Conservation (phyloP, 2,113 vertebrate species). For the Elgaria multicarinata region DNA sequence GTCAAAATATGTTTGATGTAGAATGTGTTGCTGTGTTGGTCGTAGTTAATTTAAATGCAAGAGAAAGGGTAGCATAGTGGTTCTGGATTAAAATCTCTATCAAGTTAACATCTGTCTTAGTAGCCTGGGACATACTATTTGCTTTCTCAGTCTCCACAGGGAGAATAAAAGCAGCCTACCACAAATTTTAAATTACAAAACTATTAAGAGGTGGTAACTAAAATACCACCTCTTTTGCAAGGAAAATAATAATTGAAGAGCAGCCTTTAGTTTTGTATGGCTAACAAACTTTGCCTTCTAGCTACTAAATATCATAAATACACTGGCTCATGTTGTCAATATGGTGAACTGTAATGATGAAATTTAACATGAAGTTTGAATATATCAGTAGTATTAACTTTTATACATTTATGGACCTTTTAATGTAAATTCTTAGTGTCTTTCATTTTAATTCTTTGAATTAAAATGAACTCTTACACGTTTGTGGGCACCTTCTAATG, state of each 20-base stretch:
- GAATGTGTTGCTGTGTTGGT: neutral
- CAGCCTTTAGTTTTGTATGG: neutral
- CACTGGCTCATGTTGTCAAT: slow-evolving; percentile 6
- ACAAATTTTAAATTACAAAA: neutral
- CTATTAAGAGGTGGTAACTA: neutral
- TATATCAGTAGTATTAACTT: no score
- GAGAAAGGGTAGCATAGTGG: neutral
- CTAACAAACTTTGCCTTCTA: neutral
- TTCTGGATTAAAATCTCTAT: neutral
- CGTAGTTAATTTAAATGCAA: neutral
- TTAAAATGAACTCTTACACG: no score
- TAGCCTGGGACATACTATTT: neutral
- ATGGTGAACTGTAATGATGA: no score
- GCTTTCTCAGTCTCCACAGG: neutral
- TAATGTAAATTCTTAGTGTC: no score
- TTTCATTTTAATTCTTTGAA: no score
- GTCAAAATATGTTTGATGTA: neutral
- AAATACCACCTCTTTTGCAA: neutral
- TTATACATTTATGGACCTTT: no score
- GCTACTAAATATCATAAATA: neutral
- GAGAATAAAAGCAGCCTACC: neutral
- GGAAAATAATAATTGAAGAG: neutral
- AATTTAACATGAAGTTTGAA: no score
- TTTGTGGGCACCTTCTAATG: no score
- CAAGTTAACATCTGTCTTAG: no score